Percentiles rank a stretch among this genome's conserved stretches.
Conservation (phyloP, 2,888 invertebrate species). For the Hyposoter didymator region DNA sequence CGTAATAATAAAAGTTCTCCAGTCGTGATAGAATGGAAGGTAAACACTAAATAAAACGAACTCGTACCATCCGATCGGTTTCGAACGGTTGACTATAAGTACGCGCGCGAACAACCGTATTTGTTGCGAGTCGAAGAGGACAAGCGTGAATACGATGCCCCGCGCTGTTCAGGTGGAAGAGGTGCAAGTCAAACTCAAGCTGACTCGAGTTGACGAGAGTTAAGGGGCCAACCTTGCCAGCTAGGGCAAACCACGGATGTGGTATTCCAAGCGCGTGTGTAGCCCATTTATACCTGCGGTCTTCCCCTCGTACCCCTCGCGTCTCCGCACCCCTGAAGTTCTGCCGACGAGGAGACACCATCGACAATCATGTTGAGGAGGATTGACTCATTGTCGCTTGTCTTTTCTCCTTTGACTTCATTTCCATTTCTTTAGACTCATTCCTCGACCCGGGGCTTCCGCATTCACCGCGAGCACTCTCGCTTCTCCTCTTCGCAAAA, state of each 20-base stretch:
- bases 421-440: background rate
- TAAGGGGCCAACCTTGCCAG: slow-evolving; percentile 75
- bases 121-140: slow-evolving; percentile 19
- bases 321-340: slow-evolving; percentile 68
- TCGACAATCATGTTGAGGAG: slow-evolving; percentile 30
- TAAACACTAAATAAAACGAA: slow-evolving; percentile 40
- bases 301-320: slow-evolving; percentile 72
- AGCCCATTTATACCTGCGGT: slow-evolving; percentile 82
- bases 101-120: slow-evolving; percentile 43
- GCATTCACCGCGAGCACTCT: background rate
- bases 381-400: slow-evolving; percentile 31
- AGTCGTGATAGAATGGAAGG: background rate
- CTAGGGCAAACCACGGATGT: slow-evolving; percentile 81
- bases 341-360: slow-evolving; percentile 41
- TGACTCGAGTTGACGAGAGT: slow-evolving; percentile 36
- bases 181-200: slow-evolving; percentile 46
- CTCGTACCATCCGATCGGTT: slow-evolving; percentile 19
- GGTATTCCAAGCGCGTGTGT: slow-evolving; percentile 83
- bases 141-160: slow-evolving; percentile 16
- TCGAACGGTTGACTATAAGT: background rate
- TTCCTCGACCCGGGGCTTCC: background rate
- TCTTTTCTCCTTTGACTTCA: slow-evolving; percentile 29
- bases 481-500: background rate
- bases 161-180: slow-evolving; percentile 16
- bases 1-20: slow-evolving; percentile 6